These are phyloP conservation scores for Oopsacas minuta DNA, from an alignment of 37 sponge, comb jelly and placozoan genomes.

Conservation along the genomic window DNA sequence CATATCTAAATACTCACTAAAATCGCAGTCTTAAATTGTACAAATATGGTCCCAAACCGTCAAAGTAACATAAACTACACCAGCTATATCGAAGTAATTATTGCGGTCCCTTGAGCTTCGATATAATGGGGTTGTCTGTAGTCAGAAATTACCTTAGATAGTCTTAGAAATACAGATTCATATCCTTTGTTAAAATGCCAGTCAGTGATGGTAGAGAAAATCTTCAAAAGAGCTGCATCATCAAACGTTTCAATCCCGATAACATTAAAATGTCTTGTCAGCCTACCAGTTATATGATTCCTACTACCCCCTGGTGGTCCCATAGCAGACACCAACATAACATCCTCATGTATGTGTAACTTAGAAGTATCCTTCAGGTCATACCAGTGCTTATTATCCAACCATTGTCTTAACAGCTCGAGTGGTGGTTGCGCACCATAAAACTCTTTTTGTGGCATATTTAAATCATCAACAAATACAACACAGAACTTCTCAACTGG, in stretches of 20 bases:
- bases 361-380: constrained; percentile 85
- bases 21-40: no score
- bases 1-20: no score
- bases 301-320: constrained; percentile 97
- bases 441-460: constrained; percentile 97
- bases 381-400: constrained; percentile 90
- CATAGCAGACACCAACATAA: constrained; percentile 77
- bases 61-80: background rate
- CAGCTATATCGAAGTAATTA: background rate
- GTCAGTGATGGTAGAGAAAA: constrained; percentile 82
- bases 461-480: constrained; percentile 95
- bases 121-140: no score
- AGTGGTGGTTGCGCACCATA: constrained; percentile 99
- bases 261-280: constrained; percentile 85
- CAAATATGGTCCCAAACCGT: background rate
- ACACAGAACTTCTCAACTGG: constrained; percentile 77
- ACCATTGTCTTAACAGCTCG: constrained; percentile 86
- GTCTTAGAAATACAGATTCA: constrained; percentile 76
- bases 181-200: constrained; percentile 93
- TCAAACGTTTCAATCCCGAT: constrained; percentile 93
- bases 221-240: constrained; percentile 83
- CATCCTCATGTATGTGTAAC: constrained; percentile 73
- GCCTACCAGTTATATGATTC: constrained; percentile 71
- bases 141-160: constrained; percentile 57
- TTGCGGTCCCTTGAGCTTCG: no score